phyloP scores from a whole-genome alignment of 2,888 invertebrate genomes.

The Eristalis tenax region DNA sequence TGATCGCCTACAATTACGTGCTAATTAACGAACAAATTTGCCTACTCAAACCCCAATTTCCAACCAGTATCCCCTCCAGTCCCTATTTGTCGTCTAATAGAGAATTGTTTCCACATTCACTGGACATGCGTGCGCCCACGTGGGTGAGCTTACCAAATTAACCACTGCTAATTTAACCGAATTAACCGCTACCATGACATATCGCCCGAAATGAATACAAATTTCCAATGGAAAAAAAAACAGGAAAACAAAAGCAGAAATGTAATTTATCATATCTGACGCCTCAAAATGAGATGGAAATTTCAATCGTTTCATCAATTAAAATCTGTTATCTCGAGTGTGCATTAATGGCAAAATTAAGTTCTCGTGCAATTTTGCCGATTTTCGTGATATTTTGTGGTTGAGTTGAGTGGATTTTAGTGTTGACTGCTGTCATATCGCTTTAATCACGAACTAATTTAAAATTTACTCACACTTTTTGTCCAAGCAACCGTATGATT shows the following conservation, averaged over 20 bases:
- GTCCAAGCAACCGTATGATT: neutral
- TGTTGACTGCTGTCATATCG: neutral
- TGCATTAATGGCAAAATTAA: no score
- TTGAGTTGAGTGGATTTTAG: neutral
- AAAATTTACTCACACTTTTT: neutral
- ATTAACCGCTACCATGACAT: neutral
- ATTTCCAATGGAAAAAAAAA: neutral
- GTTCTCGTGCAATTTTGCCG: neutral
- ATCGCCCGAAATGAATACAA: neutral
- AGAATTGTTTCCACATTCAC: neutral
- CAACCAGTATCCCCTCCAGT: neutral
- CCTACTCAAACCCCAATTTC: neutral
- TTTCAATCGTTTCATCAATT: constrained; percentile 30
- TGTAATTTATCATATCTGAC: constrained; percentile 20
- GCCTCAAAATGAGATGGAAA: constrained; percentile 45
- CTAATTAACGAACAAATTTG: constrained; percentile 11
- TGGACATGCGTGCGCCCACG: constrained; percentile 3
- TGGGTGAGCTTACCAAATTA: constrained; percentile 2
- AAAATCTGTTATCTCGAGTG: constrained; percentile 10
- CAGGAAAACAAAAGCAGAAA: neutral
- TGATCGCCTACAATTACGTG: constrained; percentile 5
- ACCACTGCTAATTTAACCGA: neutral
- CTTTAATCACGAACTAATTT: neutral
- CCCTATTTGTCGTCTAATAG: no score
- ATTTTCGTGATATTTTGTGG: neutral